These are phyloP conservation scores for Drosophila peninsularis DNA, from an alignment of 2,888 invertebrate species.

Conservation along the genomic window DNA sequence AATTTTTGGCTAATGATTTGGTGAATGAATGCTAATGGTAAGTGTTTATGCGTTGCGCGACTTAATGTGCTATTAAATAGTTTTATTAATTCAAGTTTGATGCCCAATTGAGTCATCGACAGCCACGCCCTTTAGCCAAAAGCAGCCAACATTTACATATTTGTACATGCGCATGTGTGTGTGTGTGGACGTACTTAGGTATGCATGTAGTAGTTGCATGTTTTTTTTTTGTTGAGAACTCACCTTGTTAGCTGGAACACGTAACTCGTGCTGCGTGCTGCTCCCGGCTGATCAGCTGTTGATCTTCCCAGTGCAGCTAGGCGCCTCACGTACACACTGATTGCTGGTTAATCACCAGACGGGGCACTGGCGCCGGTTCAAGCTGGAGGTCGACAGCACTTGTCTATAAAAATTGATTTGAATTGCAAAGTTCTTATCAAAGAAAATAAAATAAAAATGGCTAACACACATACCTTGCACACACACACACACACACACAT, in stretches of 20 bases:
- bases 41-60: slow-evolving; percentile 49
- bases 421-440: slow-evolving; percentile 22
- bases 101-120: slow-evolving; percentile 53
- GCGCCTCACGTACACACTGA: slow-evolving; percentile 52
- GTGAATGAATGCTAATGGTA: slow-evolving; percentile 70
- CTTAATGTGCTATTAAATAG: slow-evolving; percentile 67
- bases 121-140: slow-evolving; percentile 9
- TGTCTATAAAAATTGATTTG: slow-evolving; percentile 15
- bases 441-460: neutral
- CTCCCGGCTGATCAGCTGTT: slow-evolving; percentile 26
- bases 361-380: slow-evolving; percentile 17
- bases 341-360: slow-evolving; percentile 32
- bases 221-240: slow-evolving; percentile 5
- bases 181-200: neutral
- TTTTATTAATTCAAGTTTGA: slow-evolving; percentile 48
- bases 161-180: neutral
- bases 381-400: slow-evolving; percentile 14
- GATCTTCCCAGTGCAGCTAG: slow-evolving; percentile 34
- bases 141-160: slow-evolving; percentile 8
- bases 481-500: neutral
- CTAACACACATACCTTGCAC: neutral
- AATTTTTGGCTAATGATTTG: slow-evolving; percentile 67
- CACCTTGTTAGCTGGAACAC: slow-evolving; percentile 31
- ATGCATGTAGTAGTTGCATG: slow-evolving; percentile 4
- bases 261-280: slow-evolving; percentile 21